Conservation (phyloP, 2,888 invertebrate genomes). For the Halocaridina rubra region DNA sequence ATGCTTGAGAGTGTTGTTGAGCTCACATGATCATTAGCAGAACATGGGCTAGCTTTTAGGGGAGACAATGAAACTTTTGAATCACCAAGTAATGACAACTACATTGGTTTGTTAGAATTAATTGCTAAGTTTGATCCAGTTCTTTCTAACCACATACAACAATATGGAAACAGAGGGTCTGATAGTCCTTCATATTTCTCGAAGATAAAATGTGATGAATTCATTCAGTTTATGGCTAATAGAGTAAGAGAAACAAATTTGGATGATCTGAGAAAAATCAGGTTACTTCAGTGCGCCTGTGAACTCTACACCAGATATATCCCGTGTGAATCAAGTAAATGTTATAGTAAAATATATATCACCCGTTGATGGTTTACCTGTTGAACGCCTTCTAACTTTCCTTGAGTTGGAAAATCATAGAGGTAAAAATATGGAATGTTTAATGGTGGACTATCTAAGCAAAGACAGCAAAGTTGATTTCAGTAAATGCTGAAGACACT, state of each 20-base stretch:
- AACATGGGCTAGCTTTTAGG: constrained; percentile 55
- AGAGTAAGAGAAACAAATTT: constrained; percentile 61
- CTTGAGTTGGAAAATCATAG: constrained; percentile 22
- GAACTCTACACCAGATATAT: constrained; percentile 60
- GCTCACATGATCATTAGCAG: not conserved
- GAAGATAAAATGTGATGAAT: constrained; percentile 66
- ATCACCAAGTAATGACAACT: constrained; percentile 48
- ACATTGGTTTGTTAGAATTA: constrained; percentile 22
- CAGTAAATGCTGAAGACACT: too few species aligned
- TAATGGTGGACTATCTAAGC: constrained; percentile 14
- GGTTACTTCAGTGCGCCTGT: constrained; percentile 63
- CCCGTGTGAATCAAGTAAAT: constrained; percentile 43
- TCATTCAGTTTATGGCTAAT: constrained; percentile 60
- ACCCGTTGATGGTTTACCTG: constrained; percentile 4
- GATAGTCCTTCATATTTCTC: not conserved
- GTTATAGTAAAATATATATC: constrained; percentile 28
- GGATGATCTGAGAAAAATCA: constrained; percentile 60
- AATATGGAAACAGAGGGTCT: constrained; percentile 24
- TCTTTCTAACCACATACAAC: constrained; percentile 3
- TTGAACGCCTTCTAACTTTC: constrained; percentile 21
- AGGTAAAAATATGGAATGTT: not conserved
- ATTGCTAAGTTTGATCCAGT: constrained; percentile 19
- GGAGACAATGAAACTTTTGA: constrained; percentile 37
- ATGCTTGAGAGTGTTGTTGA: constrained; percentile 35
- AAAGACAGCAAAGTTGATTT: too few species aligned